Percentiles rank a stretch among this genome's conserved stretches.
These are phyloP conservation scores for Regulus satrapa DNA, from an alignment of 2,113 vertebrate species.

Conservation along the genomic window DNA sequence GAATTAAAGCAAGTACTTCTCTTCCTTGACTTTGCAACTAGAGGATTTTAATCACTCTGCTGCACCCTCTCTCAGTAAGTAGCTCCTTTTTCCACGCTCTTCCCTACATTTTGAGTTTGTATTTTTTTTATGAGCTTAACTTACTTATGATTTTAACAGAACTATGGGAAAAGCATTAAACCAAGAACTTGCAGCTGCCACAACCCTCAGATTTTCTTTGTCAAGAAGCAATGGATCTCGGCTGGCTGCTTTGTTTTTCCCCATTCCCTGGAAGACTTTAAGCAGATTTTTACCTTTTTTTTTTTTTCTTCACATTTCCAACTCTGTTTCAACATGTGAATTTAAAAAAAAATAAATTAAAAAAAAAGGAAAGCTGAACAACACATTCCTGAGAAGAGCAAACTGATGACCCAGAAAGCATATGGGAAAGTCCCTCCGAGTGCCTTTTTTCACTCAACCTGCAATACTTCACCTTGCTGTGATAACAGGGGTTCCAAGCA, in stretches of 20 bases:
- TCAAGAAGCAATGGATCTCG: background rate
- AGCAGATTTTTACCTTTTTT: background rate
- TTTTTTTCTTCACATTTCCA: background rate
- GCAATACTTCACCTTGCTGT: background rate
- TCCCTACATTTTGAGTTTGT: background rate
- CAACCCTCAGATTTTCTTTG: background rate
- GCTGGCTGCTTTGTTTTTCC: background rate
- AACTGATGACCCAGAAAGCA: slow-evolving; percentile 9
- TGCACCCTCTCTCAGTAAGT: background rate
- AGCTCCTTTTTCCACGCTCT: background rate
- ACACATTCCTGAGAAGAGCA: background rate
- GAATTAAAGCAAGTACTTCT: background rate
- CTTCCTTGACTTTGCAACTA: background rate
- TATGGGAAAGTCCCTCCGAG: background rate
- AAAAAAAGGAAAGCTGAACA: background rate
- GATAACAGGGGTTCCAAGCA: background rate
- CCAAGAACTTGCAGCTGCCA: background rate
- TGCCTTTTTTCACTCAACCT: background rate
- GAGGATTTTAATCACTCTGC: background rate
- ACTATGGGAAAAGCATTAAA: background rate
- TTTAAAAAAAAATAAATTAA: background rate
- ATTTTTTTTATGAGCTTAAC: background rate
- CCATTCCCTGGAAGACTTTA: background rate
- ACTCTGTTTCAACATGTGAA: background rate
- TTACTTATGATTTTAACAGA: background rate